phyloP scores from a whole-genome alignment of 2,113 vertebrate species.

The Circaetus gallicus region DNA sequence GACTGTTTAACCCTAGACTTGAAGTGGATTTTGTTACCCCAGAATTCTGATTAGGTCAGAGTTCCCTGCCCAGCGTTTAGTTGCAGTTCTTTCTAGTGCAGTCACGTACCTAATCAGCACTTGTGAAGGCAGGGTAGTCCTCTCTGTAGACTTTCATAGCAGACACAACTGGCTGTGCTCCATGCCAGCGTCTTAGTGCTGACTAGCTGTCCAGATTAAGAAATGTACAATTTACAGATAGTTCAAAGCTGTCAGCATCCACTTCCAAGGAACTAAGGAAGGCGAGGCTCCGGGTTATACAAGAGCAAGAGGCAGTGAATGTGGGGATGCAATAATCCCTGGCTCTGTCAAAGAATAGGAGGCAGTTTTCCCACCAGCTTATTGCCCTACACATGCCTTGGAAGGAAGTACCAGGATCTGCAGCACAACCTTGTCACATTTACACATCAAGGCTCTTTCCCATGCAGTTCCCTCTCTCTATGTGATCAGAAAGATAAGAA shows the following conservation, averaged over 20 bases:
- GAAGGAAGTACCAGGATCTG: not conserved
- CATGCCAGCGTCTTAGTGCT: not conserved
- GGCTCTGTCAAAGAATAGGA: not conserved
- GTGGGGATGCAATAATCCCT: not conserved
- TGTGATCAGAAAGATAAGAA: not conserved
- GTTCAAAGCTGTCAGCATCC: not conserved
- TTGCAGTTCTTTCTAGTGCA: not conserved
- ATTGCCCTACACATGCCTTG: not conserved
- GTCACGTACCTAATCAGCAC: not conserved
- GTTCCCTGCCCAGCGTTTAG: not conserved
- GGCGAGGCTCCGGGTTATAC: not conserved
- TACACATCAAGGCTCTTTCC: not conserved
- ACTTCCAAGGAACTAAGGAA: not conserved
- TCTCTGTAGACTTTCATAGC: not conserved
- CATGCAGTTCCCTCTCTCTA: not conserved
- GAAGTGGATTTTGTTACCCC: not conserved
- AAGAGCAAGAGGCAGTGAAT: not conserved
- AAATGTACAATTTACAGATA: not conserved
- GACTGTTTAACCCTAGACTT: not conserved
- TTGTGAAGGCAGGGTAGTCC: not conserved
- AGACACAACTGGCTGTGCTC: not conserved
- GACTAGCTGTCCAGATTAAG: not conserved
- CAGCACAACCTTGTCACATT: not conserved
- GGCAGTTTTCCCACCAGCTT: not conserved
- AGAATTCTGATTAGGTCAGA: not conserved